Base-by-base conservation (phyloP, 2,113 vertebrate species). In the Junco hyemalis region DNA sequence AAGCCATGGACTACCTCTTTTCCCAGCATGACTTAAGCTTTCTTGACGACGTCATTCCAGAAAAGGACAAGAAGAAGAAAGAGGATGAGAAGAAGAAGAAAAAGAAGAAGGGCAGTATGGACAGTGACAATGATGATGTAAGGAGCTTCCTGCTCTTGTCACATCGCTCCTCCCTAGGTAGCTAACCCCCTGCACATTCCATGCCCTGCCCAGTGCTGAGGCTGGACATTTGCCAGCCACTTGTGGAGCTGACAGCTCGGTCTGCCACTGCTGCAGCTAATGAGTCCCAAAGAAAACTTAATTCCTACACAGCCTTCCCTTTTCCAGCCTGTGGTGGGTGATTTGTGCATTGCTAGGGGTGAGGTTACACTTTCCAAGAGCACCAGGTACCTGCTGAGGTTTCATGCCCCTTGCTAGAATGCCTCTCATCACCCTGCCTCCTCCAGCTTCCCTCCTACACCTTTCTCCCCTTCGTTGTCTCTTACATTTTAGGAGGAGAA, bases 41-140 rank as follows among this genome's bases (percentile, higher is more conserved):
- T 96, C 98, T 99, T 26, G 99, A 99, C 1, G 99, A 99, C 35
- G 98, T 99, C 86, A 99, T 99, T 97, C 99, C 99, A 65, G 99
- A 99, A 97, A 99, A 99, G 94, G 99, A 99, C 96, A 99, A 99
- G 98, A 99, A 99, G 90, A 99, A 99, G 98, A 99, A 99, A 66
- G 99, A 99, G 88, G 99, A 99, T 1, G 99, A 99, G 88, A 99
- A 99, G 98, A 99, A 98, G 95, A 99, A 99, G 95, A 99, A 98
- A 59, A 99, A 99, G 93, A 99, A 99, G 88, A 99, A 99, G 54
- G 98, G 98, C 85, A 99, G 99, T 93, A 33, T 98, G 80, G 99
- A 99, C 97, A 99, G 99, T 54, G 99, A 99, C 54, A 98, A 98
- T 57, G 99, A 99, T 11, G 99, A 99, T 72, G 99, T 99, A 97